These are phyloP conservation scores for Lutjanus campechanus DNA, from an alignment of 2,797 vertebrate genomes.

Conservation along the genomic window DNA sequence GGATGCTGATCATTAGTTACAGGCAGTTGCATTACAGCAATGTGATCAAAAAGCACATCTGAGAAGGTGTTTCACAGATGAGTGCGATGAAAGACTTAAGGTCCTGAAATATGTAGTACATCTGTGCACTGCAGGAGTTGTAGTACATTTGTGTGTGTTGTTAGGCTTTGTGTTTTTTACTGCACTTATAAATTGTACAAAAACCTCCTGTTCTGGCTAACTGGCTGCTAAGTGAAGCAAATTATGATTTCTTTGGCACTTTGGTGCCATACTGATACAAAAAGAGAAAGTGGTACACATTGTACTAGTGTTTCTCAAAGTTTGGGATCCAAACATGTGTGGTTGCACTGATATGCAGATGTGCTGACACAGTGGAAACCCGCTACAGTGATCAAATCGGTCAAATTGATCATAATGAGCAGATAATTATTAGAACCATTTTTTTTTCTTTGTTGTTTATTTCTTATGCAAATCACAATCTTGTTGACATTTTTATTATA, in stretches of 20 bases:
- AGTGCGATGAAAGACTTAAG: constrained; percentile 33
- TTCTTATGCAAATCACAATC: too few relatives aligned
- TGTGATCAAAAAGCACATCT: constrained; percentile 56
- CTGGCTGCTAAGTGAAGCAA: constrained; percentile 10
- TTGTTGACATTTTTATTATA: too few relatives aligned
- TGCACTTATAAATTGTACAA: constrained; percentile 29
- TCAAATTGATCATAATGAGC: too few relatives aligned
- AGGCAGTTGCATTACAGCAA: constrained; percentile 36
- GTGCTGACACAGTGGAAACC: too few relatives aligned
- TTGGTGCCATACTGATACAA: not conserved
- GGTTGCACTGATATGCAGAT: not conserved
- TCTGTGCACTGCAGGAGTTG: constrained; percentile 36
- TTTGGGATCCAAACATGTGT: not conserved
- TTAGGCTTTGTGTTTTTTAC: constrained; percentile 34
- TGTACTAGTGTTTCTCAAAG: not conserved
- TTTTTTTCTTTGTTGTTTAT: too few relatives aligned
- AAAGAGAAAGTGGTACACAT: not conserved
- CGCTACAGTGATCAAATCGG: too few relatives aligned
- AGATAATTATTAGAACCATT: too few relatives aligned
- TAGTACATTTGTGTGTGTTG: not conserved
- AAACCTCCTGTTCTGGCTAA: constrained; percentile 36
- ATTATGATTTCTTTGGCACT: constrained; percentile 20
- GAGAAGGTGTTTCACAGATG: constrained; percentile 51
- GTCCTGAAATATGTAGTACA: constrained; percentile 26
- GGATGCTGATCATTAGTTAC: constrained; percentile 39